These are phyloP conservation scores for Tragelaphus buxtoni DNA, from an alignment of 2,113 vertebrate genomes.

Conservation along the genomic window DNA sequence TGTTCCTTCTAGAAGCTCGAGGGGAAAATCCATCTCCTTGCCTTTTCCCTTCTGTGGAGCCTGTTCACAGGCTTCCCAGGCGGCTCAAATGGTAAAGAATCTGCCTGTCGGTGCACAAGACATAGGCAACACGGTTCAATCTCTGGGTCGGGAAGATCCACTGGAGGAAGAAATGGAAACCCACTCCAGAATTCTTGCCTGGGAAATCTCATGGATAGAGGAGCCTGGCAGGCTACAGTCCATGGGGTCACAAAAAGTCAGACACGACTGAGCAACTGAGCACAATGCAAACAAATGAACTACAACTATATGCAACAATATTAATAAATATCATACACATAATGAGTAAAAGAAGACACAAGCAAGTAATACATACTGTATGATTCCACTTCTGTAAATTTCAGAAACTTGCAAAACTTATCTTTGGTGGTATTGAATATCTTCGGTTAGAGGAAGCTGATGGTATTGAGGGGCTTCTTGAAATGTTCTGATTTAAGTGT, in stretches of 20 bases:
- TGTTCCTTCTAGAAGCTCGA: background rate
- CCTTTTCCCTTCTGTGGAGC: background rate
- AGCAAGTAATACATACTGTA: background rate
- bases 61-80: background rate
- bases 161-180: background rate
- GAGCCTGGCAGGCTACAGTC: background rate
- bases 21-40: background rate
- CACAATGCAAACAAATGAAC: background rate
- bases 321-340: background rate
- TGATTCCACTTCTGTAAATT: background rate
- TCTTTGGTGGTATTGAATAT: background rate
- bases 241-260: background rate
- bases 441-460: background rate
- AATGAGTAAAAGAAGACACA: background rate
- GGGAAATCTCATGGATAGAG: background rate
- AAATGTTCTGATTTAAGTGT: background rate
- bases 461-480: background rate
- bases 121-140: fast-evolving
- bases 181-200: background rate
- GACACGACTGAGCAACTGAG: background rate
- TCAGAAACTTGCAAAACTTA: background rate
- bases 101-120: background rate
- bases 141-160: background rate
- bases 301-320: background rate
- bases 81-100: background rate